Percentiles rank a stretch among this genome's conserved stretches.
Conservation (phyloP, 1,140 invertebrate genomes). For the Hyles euphorbiae region DNA sequence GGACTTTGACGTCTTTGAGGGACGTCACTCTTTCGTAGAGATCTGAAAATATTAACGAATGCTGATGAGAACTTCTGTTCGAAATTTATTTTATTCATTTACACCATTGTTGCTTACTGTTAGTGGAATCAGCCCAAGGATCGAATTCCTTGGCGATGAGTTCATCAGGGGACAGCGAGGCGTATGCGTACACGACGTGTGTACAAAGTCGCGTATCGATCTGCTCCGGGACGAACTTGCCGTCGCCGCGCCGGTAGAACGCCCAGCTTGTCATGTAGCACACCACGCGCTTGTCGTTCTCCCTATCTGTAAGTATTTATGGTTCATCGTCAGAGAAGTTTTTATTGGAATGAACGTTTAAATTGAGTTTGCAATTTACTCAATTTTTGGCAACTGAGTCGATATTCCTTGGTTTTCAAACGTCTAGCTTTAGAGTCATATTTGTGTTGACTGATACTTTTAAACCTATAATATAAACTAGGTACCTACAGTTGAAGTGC, state of each 20-base stretch:
- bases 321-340: neutral
- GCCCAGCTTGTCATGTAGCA: conserved; percentile 95
- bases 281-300: conserved; percentile 78
- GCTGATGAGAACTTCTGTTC: no score
- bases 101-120: conserved; percentile 78
- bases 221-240: conserved; percentile 90
- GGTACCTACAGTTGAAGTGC: no score
- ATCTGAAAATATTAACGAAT: conserved; percentile 66
- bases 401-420: neutral
- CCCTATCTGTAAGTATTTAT: conserved; percentile 36
- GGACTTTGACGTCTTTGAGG: conserved; percentile 79
- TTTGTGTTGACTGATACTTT: no score
- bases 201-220: conserved; percentile 89
- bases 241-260: conserved; percentile 87
- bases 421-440: neutral
- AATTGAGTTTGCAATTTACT: no score
- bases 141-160: conserved; percentile 87
- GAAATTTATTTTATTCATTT: no score
- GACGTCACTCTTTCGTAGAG: conserved; percentile 82
- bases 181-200: conserved; percentile 93
- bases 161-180: conserved; percentile 86
- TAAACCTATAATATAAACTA: no score
- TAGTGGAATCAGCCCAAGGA: conserved; percentile 89
- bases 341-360: no score
- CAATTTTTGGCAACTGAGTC: neutral